Evolutionary conservation across 2,888 invertebrate species (phyloP).

Genomic region (Eupithecia tripunctaria): DNA sequence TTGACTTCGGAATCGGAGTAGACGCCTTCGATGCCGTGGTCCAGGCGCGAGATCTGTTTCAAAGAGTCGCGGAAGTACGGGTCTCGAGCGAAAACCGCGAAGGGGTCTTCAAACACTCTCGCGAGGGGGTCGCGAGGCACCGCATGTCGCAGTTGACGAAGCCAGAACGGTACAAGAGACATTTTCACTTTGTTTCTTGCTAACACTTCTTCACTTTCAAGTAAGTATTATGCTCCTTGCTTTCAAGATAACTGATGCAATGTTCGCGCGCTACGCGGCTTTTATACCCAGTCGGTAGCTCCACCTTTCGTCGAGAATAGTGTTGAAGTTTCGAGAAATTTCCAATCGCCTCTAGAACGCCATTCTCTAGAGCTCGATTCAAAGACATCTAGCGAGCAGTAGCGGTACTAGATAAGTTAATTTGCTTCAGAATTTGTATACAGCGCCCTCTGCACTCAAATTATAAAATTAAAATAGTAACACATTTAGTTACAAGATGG

Average conservation of each 20-base stretch:
- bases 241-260: constrained; percentile 45
- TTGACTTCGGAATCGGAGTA: constrained; percentile 84
- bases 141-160: constrained; percentile 73
- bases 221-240: too few species aligned
- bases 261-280: constrained; percentile 39
- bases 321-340: constrained; percentile 57
- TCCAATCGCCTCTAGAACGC: constrained; percentile 46
- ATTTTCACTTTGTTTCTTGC: constrained; percentile 51
- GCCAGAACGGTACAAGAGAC: constrained; percentile 77
- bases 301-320: constrained; percentile 63
- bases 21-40: constrained; percentile 76
- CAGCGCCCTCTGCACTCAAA: background rate
- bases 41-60: constrained; percentile 60
- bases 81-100: constrained; percentile 64
- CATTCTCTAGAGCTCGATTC: background rate
- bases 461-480: background rate
- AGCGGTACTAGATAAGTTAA: constrained; percentile 16
- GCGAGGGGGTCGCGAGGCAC: constrained; percentile 67
- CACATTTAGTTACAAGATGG: background rate
- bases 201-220: constrained; percentile 9
- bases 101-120: constrained; percentile 70
- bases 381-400: constrained; percentile 57
- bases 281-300: constrained; percentile 65
- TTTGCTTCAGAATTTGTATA: background rate
- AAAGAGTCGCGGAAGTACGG: constrained; percentile 76